These are phyloP conservation scores for Campoplex capitator DNA, from an alignment of 2,888 invertebrate species.

Conservation along the genomic window DNA sequence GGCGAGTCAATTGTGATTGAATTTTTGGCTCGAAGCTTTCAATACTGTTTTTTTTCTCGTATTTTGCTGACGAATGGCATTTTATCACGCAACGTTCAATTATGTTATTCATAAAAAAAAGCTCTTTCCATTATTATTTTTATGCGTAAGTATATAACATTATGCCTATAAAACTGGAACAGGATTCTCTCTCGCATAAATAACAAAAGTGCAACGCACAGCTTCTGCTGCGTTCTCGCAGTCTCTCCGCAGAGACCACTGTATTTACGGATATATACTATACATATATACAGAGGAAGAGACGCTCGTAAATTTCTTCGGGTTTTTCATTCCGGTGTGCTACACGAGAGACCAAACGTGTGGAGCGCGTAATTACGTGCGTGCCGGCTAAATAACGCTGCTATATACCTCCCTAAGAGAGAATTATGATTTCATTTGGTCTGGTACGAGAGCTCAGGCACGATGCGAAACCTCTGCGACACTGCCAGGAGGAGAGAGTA, in stretches of 20 bases:
- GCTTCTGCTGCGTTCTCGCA: slow-evolving; percentile 1
- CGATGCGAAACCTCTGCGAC: slow-evolving; percentile 41
- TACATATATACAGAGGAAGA: slow-evolving; percentile 25
- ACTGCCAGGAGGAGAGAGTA: slow-evolving; percentile 34
- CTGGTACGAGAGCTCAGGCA: slow-evolving; percentile 35
- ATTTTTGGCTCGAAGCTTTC: not conserved
- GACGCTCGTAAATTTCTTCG: slow-evolving; percentile 69
- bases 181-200: slow-evolving; percentile 51
- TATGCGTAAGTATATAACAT: not conserved
- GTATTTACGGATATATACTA: slow-evolving; percentile 21
- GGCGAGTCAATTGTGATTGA: not conserved
- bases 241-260: slow-evolving; percentile 12
- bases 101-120: not conserved
- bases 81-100: not conserved
- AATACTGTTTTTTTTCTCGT: not conserved
- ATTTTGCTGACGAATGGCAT: not conserved
- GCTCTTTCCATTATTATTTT: not conserved
- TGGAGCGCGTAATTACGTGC: slow-evolving; percentile 70
- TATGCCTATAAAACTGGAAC: not conserved
- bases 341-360: slow-evolving; percentile 55
- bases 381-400: slow-evolving; percentile 71
- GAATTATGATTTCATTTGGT: slow-evolving; percentile 73
- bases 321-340: slow-evolving; percentile 69
- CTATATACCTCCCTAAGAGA: slow-evolving; percentile 68
- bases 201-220: slow-evolving; percentile 58